These are phyloP conservation scores for Ophiothrix spiculata DNA, from an alignment of 35 echinoderm and acorn worm genomes.

Conservation along the genomic window DNA sequence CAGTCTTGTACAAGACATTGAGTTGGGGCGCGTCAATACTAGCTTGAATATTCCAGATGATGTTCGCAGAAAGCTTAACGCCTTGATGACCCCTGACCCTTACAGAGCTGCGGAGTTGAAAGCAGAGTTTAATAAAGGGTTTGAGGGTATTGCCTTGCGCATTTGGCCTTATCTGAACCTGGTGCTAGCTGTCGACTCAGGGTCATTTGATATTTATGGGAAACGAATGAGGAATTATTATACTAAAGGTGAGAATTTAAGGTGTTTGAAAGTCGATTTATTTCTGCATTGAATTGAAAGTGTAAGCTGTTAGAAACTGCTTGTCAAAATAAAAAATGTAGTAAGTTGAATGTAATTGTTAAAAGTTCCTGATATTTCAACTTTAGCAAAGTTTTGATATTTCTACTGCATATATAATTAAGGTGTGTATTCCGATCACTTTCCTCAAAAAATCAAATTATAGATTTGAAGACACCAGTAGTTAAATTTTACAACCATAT, in stretches of 20 bases:
- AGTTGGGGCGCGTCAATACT: constrained; percentile 30
- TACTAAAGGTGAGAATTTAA: constrained; percentile 57
- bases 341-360: no score
- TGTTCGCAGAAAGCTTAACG: constrained; percentile 41
- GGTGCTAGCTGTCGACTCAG: constrained; percentile 56
- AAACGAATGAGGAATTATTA: constrained; percentile 50
- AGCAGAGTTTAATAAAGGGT: constrained; percentile 70
- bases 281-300: no score
- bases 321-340: no score
- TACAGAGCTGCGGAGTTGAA: constrained; percentile 65
- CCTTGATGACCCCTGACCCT: constrained; percentile 61
- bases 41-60: constrained; percentile 48
- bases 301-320: no score
- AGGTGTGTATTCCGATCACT: no score
- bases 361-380: no score
- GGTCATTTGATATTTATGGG: constrained; percentile 71
- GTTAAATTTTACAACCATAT: no score
- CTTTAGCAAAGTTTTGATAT: no score
- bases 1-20: constrained; percentile 69
- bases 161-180: constrained; percentile 80
- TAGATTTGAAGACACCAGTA: no score
- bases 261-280: no score
- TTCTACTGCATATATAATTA: no score
- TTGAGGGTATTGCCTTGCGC: constrained; percentile 62
- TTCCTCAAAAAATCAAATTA: no score